Percentiles rank a stretch among this genome's conserved stretches.
Evolutionary conservation across 2,888 invertebrate genomes (phyloP).

Genomic region (Bombyx huttoni): DNA sequence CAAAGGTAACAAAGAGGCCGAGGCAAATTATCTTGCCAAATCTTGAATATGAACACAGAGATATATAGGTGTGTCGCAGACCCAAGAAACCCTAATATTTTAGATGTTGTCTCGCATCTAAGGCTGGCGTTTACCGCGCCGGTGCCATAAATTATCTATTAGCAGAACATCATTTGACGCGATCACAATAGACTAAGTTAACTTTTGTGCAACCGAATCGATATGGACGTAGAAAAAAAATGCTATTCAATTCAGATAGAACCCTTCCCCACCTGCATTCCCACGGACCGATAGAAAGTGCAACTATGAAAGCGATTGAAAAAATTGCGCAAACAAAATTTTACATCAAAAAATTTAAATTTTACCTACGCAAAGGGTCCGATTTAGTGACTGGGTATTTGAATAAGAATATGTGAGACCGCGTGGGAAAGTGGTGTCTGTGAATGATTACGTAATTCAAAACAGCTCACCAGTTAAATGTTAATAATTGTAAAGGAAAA

Average conservation of each 20-base stretch:
- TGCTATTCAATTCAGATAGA: slow-evolving; percentile 27
- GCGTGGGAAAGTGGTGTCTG: slow-evolving; percentile 46
- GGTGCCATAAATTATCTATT: slow-evolving; percentile 69
- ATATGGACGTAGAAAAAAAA: slow-evolving; percentile 38
- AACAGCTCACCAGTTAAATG: not conserved
- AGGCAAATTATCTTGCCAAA: slow-evolving; percentile 45
- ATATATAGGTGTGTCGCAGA: slow-evolving; percentile 29
- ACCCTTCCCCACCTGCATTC: slow-evolving; percentile 71
- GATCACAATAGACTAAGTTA: slow-evolving; percentile 53
- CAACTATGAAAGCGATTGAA: slow-evolving; percentile 23
- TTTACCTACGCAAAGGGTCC: slow-evolving; percentile 42
- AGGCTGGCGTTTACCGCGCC: slow-evolving; percentile 39
- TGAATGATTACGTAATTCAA: slow-evolving; percentile 18
- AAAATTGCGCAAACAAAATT: slow-evolving; percentile 65
- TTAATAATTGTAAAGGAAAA: not conserved
- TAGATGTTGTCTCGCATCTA: slow-evolving; percentile 34
- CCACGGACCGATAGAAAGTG: slow-evolving; percentile 66
- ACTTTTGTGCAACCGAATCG: slow-evolving; percentile 64
- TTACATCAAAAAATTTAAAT: slow-evolving; percentile 57
- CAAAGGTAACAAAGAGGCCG: slow-evolving; percentile 24
- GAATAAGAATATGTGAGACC: slow-evolving; percentile 29
- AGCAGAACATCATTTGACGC: slow-evolving; percentile 63
- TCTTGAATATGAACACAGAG: slow-evolving; percentile 34
- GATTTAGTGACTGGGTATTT: slow-evolving; percentile 33
- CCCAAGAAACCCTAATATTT: slow-evolving; percentile 63